A percentile compares a stretch with the other conserved stretches of the same genome.
Evolutionary conservation across 2,113 vertebrate genomes (phyloP).

Genomic region (Callopanchax toddi): DNA sequence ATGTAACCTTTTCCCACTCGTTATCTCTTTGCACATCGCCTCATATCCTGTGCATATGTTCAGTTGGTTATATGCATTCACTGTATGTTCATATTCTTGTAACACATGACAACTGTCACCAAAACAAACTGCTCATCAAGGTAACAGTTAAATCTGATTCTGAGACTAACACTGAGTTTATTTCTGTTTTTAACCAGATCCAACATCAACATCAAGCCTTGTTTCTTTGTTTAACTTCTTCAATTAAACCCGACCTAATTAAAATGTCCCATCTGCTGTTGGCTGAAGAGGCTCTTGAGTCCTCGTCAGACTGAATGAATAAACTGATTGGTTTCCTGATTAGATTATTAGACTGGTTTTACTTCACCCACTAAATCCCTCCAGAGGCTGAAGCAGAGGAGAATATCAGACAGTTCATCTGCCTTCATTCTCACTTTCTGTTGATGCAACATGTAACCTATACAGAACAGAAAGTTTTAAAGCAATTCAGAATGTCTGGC

Average conservation of each 20-base stretch:
- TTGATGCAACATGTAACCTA: background rate
- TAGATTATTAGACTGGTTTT: background rate
- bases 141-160: no score
- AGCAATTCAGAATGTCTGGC: no score
- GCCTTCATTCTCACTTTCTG: background rate
- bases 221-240: background rate
- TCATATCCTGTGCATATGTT: no score
- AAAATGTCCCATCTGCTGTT: constrained; percentile 13
- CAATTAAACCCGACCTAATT: background rate
- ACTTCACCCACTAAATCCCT: background rate
- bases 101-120: no score
- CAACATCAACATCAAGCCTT: background rate
- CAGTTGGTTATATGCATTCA: no score
- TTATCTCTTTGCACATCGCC: no score
- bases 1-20: no score
- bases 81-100: no score
- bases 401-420: background rate
- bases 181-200: no score
- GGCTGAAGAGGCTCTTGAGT: background rate
- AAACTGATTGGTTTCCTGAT: constrained; percentile 25
- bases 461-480: background rate
- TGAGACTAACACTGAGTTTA: no score
- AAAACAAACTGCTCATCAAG: no score
- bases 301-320: background rate
- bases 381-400: background rate